Percentiles rank a stretch among this genome's conserved stretches.
phyloP scores from a whole-genome alignment of 2,113 vertebrate species.

The Amphiprion ocellaris region DNA sequence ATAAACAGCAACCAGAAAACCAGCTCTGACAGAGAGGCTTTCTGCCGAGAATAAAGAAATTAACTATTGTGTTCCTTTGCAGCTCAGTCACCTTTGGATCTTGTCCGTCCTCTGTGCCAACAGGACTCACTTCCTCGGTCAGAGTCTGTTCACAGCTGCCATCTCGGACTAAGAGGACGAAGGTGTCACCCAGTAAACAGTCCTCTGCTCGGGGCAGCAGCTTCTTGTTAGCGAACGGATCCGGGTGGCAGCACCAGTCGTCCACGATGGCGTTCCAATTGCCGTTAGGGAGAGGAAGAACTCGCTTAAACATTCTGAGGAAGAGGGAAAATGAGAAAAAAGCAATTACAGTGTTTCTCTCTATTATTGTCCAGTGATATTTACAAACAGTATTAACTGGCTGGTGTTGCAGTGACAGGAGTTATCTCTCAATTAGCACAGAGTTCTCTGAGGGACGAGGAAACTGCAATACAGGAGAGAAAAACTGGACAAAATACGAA shows the following conservation, averaged over 20 bases:
- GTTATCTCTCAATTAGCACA: background rate
- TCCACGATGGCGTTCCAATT: slow-evolving; percentile 94
- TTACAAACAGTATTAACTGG: background rate
- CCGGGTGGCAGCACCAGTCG: slow-evolving; percentile 97
- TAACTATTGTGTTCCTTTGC: background rate
- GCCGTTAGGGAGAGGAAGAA: slow-evolving; percentile 92
- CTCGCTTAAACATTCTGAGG: slow-evolving; percentile 88
- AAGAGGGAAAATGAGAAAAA: slow-evolving; percentile 18
- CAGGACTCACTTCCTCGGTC: slow-evolving; percentile 58
- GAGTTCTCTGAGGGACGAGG: background rate
- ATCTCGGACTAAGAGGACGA: slow-evolving; percentile 87
- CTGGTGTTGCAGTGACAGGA: background rate
- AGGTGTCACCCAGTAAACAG: slow-evolving; percentile 93
- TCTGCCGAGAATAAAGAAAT: background rate
- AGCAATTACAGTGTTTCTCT: background rate
- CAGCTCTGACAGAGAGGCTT: background rate
- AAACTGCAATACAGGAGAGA: background rate
- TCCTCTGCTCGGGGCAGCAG: slow-evolving; percentile 89
- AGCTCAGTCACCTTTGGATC: slow-evolving; percentile 72
- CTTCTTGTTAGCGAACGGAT: slow-evolving; percentile 90
- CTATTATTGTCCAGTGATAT: background rate
- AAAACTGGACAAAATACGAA: background rate
- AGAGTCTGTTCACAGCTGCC: slow-evolving; percentile 74
- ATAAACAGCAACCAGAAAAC: no score
- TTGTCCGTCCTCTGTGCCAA: slow-evolving; percentile 44